These are phyloP conservation scores for Karalla daura DNA, from an alignment of 2,797 vertebrate species.

Conservation along the genomic window DNA sequence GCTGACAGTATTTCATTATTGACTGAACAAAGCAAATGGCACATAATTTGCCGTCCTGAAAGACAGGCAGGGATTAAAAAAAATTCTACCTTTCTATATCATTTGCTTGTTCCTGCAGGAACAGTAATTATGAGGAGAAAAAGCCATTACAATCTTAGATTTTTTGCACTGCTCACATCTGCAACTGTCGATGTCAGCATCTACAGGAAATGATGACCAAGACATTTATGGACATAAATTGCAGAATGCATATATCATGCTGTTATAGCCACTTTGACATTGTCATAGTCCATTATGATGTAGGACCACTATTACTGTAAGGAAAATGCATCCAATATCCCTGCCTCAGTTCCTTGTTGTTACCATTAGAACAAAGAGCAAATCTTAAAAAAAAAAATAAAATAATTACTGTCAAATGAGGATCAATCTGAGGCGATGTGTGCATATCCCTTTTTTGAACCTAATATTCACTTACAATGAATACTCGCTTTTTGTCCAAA, in stretches of 20 bases:
- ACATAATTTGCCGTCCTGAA: conserved; percentile 57
- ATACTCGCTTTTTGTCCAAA: conserved; percentile 6
- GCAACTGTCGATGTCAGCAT: conserved; percentile 14
- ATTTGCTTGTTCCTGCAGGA: conserved; percentile 33
- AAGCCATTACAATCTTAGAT: conserved; percentile 11
- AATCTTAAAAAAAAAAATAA: not conserved
- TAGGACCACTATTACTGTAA: not conserved
- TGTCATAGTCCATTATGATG: not conserved
- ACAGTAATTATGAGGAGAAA: conserved; percentile 22
- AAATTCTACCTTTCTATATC: conserved; percentile 13
- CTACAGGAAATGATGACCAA: conserved; percentile 12
- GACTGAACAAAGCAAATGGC: conserved; percentile 64
- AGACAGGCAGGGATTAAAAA: conserved; percentile 43
- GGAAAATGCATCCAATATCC: not conserved
- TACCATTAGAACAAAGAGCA: not conserved
- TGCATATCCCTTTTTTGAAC: not conserved
- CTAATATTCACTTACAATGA: not conserved
- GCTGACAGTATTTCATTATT: conserved; percentile 63
- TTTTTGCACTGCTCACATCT: not conserved
- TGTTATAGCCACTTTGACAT: not conserved
- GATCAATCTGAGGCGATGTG: not conserved
- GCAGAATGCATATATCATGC: not conserved
- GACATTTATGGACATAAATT: not conserved
- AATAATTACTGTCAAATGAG: no score
- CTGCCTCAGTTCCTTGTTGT: not conserved